Evolutionary conservation across 2,888 invertebrate genomes (phyloP).

Genomic region (Automeris io): DNA sequence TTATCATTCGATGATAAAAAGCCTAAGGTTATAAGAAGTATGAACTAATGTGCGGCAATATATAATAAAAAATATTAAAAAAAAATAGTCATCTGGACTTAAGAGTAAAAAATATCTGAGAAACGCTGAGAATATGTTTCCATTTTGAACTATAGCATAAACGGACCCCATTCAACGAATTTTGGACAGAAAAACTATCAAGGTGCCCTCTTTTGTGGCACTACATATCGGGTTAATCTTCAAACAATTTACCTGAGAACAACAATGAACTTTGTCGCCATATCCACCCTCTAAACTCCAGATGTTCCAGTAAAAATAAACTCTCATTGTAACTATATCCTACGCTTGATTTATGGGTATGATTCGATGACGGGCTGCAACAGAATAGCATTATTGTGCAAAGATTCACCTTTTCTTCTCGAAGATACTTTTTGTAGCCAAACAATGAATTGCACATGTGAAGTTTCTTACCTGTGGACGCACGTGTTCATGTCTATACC

Average conservation of each 20-base stretch:
- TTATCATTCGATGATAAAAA: slow-evolving; percentile 63
- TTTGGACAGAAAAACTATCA: slow-evolving; percentile 39
- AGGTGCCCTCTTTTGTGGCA: slow-evolving; percentile 65
- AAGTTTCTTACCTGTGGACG: slow-evolving; percentile 62
- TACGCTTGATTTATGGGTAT: slow-evolving; percentile 67
- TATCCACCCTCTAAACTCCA: slow-evolving; percentile 47
- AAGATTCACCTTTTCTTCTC: slow-evolving; percentile 50
- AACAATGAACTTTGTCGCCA: slow-evolving; percentile 58
- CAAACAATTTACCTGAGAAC: slow-evolving; percentile 53
- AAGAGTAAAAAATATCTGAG: background rate
- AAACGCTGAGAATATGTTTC: background rate
- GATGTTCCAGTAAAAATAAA: slow-evolving; percentile 71
- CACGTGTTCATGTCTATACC: slow-evolving; percentile 71
- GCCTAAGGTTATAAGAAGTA: slow-evolving; percentile 47
- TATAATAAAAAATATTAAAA: slow-evolving; percentile 11
- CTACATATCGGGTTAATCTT: slow-evolving; percentile 71
- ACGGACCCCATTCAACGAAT: slow-evolving; percentile 30
- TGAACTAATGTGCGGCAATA: slow-evolving; percentile 45
- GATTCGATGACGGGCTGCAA: slow-evolving; percentile 56
- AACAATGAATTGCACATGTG: slow-evolving; percentile 70
- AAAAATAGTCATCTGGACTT: background rate
- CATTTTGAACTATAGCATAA: slow-evolving; percentile 10
- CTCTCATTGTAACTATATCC: slow-evolving; percentile 53
- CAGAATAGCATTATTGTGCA: slow-evolving; percentile 64
- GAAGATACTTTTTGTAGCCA: slow-evolving; percentile 53